Conservation (phyloP, 2,888 invertebrate species). For the Reticulitermes lucifugus region DNA sequence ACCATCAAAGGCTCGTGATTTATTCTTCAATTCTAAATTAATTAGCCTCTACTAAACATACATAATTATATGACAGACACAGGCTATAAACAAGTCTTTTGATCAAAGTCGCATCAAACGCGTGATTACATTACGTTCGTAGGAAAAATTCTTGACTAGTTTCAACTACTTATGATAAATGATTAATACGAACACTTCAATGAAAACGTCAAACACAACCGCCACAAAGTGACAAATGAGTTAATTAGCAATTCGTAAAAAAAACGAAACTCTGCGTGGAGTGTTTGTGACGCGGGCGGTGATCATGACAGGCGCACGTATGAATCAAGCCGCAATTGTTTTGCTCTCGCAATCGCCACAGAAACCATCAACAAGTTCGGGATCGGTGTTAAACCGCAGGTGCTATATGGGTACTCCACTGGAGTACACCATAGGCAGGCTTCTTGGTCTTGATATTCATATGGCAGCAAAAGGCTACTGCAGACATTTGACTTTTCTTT, state of each 20-base stretch:
- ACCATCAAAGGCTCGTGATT: conserved; percentile 15
- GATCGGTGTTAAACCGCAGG: no score
- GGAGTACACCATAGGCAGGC: no score
- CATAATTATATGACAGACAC: conserved; percentile 16
- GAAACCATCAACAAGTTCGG: conserved; percentile 25
- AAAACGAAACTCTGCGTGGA: neutral
- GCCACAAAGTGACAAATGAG: conserved; percentile 34
- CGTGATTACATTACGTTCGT: neutral
- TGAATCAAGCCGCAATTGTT: conserved; percentile 34
- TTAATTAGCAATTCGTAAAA: conserved; percentile 31
- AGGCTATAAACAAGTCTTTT: neutral
- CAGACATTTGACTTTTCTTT: no score
- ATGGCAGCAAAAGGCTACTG: no score
- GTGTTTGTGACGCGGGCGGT: neutral
- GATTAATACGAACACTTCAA: conserved; percentile 3
- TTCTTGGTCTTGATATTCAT: no score
- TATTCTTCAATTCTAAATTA: conserved; percentile 21
- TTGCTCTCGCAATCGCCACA: conserved; percentile 10
- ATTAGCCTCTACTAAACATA: neutral
- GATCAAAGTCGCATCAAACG: conserved; percentile 25
- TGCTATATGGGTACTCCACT: no score
- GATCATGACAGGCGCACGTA: conserved; percentile 34
- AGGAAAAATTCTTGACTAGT: conserved; percentile 33
- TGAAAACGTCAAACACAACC: conserved; percentile 27
- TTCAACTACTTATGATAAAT: conserved; percentile 27